Base-by-base conservation (phyloP, 37 sponge, comb jelly and placozoan species). In the Halisarca cf. caerulea region DNA sequence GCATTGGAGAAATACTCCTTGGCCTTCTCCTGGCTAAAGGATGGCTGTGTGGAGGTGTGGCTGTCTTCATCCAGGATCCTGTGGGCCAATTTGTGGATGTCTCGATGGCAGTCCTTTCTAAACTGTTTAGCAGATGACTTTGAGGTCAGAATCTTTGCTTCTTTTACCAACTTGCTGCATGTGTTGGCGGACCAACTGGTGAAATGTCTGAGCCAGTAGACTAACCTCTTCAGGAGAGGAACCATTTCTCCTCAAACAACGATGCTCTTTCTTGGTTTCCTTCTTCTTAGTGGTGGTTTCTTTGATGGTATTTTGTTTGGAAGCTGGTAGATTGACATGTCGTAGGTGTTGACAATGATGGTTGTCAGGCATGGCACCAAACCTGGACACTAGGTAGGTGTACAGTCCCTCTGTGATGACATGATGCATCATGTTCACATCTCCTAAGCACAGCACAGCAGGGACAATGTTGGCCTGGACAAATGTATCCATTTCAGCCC, bases 181-280 rank as follows among this genome's bases (percentile, higher is more conserved):
- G 35, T 68, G 69, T 34, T 68, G 30, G 69, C 69, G 35, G 69
- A 68, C 35, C 30, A 30, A 34, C 69, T 32, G 69, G 33, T 68
- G 69, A 30, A 68, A 68, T 4, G n/a, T 68, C 69, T 68, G 33
- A 68, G 35, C 69, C 34, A 68, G 33, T 34, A 25, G 33, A 17
- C 7, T 68, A 34, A 68, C 69, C 69, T 68, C 69, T 34, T 68
- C 69, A 68, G 69, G 69, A 68, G 69, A 68, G 33, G 69, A 68
- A 6, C 69, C 69, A 68, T 34, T 30, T 4, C 34, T 68, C 35
- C 69, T 68, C 1, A 68, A 4, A 18, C 30, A 34, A 3, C 34
- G 69, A 27, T 30, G 33, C 17, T 68, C 69, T 4, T 27, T 68
- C 34, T 68, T 68, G 27, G 35, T 4, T 34, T 4, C 15, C 69